Conservation (phyloP, 2,113 vertebrate genomes). For the Alexandromys fortis region DNA sequence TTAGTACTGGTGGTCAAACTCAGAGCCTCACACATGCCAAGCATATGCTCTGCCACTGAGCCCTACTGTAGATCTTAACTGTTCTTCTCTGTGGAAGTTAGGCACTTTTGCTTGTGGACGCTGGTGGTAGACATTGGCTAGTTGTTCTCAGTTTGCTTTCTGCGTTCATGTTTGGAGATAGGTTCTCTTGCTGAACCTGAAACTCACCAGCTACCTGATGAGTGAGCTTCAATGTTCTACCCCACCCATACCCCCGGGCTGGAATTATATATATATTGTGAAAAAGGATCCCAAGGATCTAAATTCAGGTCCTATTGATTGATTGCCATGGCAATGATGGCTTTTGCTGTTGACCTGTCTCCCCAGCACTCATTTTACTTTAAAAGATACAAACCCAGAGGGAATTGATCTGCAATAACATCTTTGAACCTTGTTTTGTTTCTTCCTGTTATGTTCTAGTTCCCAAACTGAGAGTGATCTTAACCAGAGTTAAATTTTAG, state of each 20-base stretch:
- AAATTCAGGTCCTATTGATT: neutral
- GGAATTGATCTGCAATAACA: neutral
- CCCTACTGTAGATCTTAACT: neutral
- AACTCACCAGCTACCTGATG: neutral
- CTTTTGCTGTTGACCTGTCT: neutral
- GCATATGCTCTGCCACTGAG: neutral
- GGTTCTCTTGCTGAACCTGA: neutral
- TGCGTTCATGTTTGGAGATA: neutral
- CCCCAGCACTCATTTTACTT: neutral
- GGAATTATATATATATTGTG: too few species aligned
- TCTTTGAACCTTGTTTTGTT: slow-evolving; percentile 49
- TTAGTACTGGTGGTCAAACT: neutral
- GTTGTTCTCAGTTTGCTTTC: neutral
- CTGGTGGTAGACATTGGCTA: neutral
- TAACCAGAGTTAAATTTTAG: slow-evolving; percentile 26
- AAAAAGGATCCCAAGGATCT: neutral
- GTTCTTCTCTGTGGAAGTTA: neutral
- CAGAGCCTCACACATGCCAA: neutral
- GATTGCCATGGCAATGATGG: neutral
- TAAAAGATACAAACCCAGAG: neutral
- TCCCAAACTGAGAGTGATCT: slow-evolving; percentile 37
- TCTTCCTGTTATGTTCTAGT: slow-evolving; percentile 27
- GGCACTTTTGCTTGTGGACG: neutral
- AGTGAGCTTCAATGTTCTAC: neutral
- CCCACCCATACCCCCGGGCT: too few species aligned